Evolutionary conservation across 1,140 invertebrate genomes (phyloP).

Genomic region (Homarus americanus): DNA sequence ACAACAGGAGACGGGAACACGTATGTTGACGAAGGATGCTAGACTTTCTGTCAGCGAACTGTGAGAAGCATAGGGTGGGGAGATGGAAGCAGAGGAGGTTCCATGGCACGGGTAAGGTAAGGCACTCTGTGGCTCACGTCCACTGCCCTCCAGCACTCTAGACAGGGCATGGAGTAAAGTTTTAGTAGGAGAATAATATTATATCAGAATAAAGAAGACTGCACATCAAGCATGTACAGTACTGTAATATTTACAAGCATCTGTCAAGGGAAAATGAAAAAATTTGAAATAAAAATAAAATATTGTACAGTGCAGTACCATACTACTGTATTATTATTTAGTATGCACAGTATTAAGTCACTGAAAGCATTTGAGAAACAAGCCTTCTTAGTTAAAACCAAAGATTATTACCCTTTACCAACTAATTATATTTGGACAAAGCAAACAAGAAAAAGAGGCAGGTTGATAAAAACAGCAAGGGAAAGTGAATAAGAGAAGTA

Average conservation of each 20-base stretch:
- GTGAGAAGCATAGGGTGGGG: constrained; percentile 41
- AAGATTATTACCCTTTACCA: no score
- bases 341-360: no score
- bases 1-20: constrained; percentile 46
- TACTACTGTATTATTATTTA: no score
- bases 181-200: constrained; percentile 2
- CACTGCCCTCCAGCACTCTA: constrained; percentile 48
- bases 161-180: constrained; percentile 37
- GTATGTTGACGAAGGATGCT: constrained; percentile 62
- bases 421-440: no score
- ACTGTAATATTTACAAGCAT: neutral
- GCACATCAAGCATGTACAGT: neutral
- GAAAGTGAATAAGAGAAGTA: no score
- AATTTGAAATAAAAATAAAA: no score
- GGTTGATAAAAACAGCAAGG: no score
- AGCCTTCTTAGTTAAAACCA: no score
- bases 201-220: neutral
- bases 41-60: constrained; percentile 51
- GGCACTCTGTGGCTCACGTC: constrained; percentile 43
- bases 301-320: no score
- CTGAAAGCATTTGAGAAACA: no score
- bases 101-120: constrained; percentile 44
- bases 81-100: constrained; percentile 16
- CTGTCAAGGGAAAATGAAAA: no score
- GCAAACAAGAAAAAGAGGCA: no score